A percentile compares a stretch with the other conserved stretches of the same genome.
phyloP scores from a whole-genome alignment of 2,888 invertebrate genomes.

The Rhodophaea formosa region DNA sequence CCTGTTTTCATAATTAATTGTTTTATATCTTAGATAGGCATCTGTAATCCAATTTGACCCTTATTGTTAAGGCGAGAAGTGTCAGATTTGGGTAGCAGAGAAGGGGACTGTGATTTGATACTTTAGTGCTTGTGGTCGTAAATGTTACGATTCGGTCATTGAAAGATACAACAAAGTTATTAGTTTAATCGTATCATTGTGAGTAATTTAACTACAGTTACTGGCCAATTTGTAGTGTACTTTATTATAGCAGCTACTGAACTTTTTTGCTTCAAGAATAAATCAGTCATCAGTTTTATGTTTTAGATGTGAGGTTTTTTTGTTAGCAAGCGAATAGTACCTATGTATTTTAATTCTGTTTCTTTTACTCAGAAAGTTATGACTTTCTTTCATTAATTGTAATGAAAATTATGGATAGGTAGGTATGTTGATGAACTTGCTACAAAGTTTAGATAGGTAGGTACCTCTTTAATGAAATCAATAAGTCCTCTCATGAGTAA shows the following conservation, averaged over 20 bases:
- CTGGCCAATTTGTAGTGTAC: background rate
- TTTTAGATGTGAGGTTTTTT: too few relatives aligned
- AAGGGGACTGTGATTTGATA: background rate
- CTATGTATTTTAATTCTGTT: too few relatives aligned
- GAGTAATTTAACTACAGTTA: background rate
- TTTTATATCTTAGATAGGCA: constrained; percentile 8
- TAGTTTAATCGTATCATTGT: constrained; percentile 13
- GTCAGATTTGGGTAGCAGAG: background rate
- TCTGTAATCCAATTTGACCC: background rate
- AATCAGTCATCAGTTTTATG: too few relatives aligned
- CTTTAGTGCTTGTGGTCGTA: constrained; percentile 16
- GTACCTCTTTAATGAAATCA: too few relatives aligned
- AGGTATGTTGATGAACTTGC: too few relatives aligned
- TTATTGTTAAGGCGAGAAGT: background rate
- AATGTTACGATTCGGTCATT: constrained; percentile 19
- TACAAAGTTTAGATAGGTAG: too few relatives aligned
- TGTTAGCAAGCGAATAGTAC: too few relatives aligned
- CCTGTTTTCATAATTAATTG: constrained; percentile 13
- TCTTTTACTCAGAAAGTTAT: too few relatives aligned
- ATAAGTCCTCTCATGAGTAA: background rate
- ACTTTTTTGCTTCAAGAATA: too few relatives aligned
- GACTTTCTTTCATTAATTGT: too few relatives aligned
- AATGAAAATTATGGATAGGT: too few relatives aligned
- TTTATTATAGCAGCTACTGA: too few relatives aligned
- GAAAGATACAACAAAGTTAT: constrained; percentile 9